These are phyloP conservation scores for Podarcis cretensis DNA, from an alignment of 2,113 vertebrate genomes.

Conservation along the genomic window DNA sequence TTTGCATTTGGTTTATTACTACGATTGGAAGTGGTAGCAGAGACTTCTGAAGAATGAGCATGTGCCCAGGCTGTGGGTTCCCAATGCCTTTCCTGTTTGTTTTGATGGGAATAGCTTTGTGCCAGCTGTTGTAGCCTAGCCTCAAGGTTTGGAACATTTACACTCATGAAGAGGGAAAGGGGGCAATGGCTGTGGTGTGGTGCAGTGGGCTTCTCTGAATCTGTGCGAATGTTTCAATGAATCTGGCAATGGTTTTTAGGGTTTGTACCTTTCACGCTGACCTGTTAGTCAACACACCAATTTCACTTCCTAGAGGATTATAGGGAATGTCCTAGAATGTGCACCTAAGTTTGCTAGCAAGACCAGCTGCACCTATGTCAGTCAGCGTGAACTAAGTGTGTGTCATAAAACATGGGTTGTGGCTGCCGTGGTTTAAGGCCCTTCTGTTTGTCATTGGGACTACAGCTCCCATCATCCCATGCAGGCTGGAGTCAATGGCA, in stretches of 20 bases:
- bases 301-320: background rate
- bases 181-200: background rate
- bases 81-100: background rate
- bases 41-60: background rate
- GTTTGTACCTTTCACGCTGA: background rate
- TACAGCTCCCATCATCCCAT: no score
- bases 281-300: background rate
- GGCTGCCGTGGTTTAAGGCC: no score
- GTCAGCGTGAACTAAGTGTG: background rate
- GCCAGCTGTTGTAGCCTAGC: background rate
- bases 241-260: no score
- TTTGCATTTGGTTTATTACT: rapidly evolving
- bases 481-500: no score
- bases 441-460: no score
- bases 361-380: no score
- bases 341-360: no score
- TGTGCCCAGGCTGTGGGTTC: background rate
- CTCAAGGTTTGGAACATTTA: background rate
- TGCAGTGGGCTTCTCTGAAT: no score
- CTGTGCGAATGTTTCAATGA: background rate
- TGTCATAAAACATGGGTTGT: background rate
- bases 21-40: background rate
- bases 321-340: background rate
- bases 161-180: background rate
- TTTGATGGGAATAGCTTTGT: background rate